Base-by-base conservation (phyloP, 2,113 vertebrate genomes). In the Dasyprocta punctata region DNA sequence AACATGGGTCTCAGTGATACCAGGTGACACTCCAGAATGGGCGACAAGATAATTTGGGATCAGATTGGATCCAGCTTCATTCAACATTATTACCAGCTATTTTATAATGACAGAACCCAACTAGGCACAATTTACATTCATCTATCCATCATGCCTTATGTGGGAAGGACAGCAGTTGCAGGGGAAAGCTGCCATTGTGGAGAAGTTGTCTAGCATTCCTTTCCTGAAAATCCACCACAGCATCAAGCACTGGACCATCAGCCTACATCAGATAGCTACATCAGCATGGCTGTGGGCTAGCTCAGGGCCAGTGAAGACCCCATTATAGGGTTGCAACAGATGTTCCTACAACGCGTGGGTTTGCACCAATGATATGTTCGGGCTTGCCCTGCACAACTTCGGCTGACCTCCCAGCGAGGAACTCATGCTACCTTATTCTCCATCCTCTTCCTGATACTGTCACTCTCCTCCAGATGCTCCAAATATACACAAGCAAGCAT, bases 231-330 rank as follows among this genome's bases (percentile, higher is more conserved):
- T 99, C 97, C 99, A 99, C 96, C 99, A 99, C 99, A 99, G 99
- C 99, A 99, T 99, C 99, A 99, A 99, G 99, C 99, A 41, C 99
- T 99, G 98, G 99, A 99, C 98, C 99, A 99, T 98, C 99, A 99
- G 97, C 99, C 99, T 86, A 99, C 99, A 92, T 99, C 99, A 98
- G 99, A 99, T 98, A 99, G 99, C 98, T 99, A 99, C 98, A 99
- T 99, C 98, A 99, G 99, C 99, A 99, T 99, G 99, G 99, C 99
- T 97, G 99, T 99, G 98, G 99, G 99, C 98, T 99, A 99, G 98
- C 99, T 99, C 96, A 99, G 99, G 99, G 99, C 99, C 33, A 99
- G 99, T 71, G 99, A 99, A 98, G 99, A 99, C 98, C 99, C 99
- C 96, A 98, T 99, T 98, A 98, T 99, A 98, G 99, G 99, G 96